phyloP scores from a whole-genome alignment of 2,888 invertebrate species.

The Plutella xylostella region DNA sequence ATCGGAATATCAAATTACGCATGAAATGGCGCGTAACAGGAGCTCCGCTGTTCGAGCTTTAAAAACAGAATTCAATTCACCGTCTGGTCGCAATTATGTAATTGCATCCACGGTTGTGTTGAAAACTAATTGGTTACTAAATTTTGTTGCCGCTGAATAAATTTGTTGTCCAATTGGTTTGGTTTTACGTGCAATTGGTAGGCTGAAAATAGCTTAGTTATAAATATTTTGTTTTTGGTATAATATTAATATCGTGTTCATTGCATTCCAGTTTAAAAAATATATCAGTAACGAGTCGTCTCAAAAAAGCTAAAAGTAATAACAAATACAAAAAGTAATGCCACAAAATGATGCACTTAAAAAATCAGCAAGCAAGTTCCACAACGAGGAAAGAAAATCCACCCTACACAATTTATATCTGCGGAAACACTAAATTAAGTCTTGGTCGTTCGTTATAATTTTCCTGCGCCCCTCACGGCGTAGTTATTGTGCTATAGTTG shows the following conservation, averaged over 20 bases:
- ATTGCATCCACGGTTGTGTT: conserved; percentile 36
- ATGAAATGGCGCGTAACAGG: conserved; percentile 60
- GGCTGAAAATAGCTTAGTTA: too few relatives aligned
- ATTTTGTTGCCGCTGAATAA: conserved; percentile 24
- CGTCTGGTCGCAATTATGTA: conserved; percentile 40
- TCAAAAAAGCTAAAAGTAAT: too few relatives aligned
- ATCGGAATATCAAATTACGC: conserved; percentile 66
- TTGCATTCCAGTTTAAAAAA: too few relatives aligned
- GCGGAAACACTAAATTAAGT: conserved; percentile 23
- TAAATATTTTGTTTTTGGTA: too few relatives aligned
- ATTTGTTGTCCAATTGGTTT: neutral
- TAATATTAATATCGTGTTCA: too few relatives aligned
- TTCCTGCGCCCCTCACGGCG: conserved; percentile 19
- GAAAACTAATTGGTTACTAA: conserved; percentile 49
- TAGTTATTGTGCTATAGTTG: conserved; percentile 22
- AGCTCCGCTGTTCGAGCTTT: conserved; percentile 41
- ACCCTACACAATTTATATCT: neutral
- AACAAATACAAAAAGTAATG: too few relatives aligned
- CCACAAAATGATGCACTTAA: too few relatives aligned
- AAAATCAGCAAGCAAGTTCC: neutral
- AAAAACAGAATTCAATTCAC: conserved; percentile 57
- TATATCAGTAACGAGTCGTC: too few relatives aligned
- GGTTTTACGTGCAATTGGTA: too few relatives aligned
- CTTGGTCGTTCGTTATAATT: conserved; percentile 23
- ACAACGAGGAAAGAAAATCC: neutral